Evolutionary conservation across 2,113 vertebrate genomes (phyloP).

Genomic region (Sakesphorus luctuosus): DNA sequence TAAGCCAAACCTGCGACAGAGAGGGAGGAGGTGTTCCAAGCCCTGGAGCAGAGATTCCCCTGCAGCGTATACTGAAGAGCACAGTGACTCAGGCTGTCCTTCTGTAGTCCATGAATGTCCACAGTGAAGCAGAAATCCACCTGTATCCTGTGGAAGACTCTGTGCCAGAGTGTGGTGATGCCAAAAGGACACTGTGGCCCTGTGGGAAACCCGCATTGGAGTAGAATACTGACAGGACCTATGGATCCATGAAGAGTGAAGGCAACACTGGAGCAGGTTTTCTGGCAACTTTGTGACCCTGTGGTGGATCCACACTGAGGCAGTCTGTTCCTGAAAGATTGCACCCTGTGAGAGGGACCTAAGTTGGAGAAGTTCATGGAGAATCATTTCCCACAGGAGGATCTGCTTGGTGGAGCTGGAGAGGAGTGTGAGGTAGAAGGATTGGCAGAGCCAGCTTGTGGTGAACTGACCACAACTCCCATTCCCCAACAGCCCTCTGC

Average conservation of each 20-base stretch:
- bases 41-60: background rate
- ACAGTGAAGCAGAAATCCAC: background rate
- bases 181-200: background rate
- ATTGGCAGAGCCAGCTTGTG: background rate
- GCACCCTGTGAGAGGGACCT: background rate
- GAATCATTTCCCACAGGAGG: background rate
- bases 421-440: background rate
- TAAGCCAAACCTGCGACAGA: too few species aligned
- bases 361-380: background rate
- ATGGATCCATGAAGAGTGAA: background rate
- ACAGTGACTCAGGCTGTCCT: background rate
- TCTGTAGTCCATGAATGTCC: background rate
- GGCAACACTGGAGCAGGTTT: background rate
- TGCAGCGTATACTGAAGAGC: background rate
- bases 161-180: background rate
- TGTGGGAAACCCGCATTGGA: background rate
- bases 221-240: background rate
- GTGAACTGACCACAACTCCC: background rate
- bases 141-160: background rate
- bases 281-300: background rate
- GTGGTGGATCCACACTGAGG: background rate
- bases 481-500: background rate
- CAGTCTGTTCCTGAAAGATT: background rate
- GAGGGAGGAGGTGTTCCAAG: background rate
- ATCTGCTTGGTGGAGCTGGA: rapidly evolving